Evolutionary conservation across 2,113 vertebrate genomes (phyloP).

Genomic region (Ciconia maguari): DNA sequence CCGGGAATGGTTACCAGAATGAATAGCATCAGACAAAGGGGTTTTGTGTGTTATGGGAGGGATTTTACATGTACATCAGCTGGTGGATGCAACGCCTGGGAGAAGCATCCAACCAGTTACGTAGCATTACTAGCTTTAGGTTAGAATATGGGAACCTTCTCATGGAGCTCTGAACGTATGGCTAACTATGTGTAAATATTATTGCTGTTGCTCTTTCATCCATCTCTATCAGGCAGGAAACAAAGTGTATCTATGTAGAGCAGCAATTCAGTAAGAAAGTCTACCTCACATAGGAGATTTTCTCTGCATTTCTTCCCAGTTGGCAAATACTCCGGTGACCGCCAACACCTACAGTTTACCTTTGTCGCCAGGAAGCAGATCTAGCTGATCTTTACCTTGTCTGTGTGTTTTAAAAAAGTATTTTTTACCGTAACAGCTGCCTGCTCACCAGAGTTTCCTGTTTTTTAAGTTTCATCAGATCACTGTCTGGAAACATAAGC

Average conservation of each 20-base stretch:
- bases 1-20: neutral
- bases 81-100: neutral
- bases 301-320: neutral
- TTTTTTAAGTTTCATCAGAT: neutral
- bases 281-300: neutral
- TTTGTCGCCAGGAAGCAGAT: neutral
- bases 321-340: accelerated
- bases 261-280: neutral
- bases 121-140: neutral
- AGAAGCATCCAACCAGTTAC: neutral
- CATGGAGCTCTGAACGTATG: neutral
- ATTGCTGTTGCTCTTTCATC: neutral
- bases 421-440: neutral
- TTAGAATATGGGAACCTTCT: neutral
- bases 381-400: neutral
- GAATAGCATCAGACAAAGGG: neutral
- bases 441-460: neutral
- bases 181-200: neutral
- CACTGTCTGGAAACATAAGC: neutral
- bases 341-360: neutral
- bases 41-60: neutral
- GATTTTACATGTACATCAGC: neutral
- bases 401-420: neutral
- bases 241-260: neutral
- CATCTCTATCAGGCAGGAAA: neutral